Evolutionary conservation across 1,140 invertebrate species (phyloP).

Genomic region (Cotesia chilonis): DNA sequence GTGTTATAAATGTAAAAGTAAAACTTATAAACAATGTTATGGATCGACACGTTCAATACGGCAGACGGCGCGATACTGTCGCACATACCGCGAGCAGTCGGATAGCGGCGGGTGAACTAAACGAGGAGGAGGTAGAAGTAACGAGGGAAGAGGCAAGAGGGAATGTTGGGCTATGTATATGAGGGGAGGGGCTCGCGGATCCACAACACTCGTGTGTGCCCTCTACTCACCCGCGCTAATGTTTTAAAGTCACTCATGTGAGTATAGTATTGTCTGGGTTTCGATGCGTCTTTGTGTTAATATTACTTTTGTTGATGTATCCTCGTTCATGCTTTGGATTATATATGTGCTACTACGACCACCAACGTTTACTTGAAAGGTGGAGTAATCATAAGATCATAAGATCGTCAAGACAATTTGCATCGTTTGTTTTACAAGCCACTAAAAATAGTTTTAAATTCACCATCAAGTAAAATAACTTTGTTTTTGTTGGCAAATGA

Average conservation of each 20-base stretch:
- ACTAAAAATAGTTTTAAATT: constrained; percentile 16
- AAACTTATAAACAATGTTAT: background rate
- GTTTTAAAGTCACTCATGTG: background rate
- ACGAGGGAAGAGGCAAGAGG: background rate
- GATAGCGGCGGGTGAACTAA: constrained; percentile 28
- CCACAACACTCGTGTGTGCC: constrained; percentile 18
- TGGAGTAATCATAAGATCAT: constrained; percentile 5
- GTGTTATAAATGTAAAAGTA: background rate
- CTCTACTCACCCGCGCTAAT: constrained; percentile 12
- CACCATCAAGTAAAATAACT: background rate
- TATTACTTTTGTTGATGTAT: background rate
- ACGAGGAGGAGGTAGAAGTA: constrained; percentile 19
- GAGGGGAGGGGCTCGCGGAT: constrained; percentile 20
- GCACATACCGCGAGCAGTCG: constrained; percentile 25
- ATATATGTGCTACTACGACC: background rate
- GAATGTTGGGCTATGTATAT: constrained; percentile 12
- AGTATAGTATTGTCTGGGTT: background rate
- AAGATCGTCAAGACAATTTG: constrained; percentile 23
- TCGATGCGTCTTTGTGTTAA: background rate
- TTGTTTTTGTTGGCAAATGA: constrained; percentile 16
- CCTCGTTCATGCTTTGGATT: background rate
- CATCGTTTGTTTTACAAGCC: constrained; percentile 19
- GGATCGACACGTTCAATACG: constrained; percentile 36
- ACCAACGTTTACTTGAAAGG: background rate
- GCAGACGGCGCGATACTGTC: constrained; percentile 42